Evolutionary conservation across 2,797 vertebrate genomes (phyloP).

Genomic region (Malacoraja senta): DNA sequence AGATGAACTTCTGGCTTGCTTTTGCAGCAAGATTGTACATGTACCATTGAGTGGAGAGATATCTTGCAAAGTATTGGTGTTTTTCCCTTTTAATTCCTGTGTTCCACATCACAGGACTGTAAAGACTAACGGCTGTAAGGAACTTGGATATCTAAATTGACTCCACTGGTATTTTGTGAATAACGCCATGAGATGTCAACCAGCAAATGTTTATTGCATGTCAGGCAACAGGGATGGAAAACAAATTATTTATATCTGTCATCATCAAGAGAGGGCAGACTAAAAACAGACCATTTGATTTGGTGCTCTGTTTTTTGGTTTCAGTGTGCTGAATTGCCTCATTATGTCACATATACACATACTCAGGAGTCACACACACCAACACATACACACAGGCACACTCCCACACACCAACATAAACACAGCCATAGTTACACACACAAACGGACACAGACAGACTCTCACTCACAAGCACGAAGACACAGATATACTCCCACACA

Average conservation of each 20-base stretch:
- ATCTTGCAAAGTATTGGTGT: background rate
- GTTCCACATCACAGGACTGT: background rate
- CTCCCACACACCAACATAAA: too few relatives aligned
- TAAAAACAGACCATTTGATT: background rate
- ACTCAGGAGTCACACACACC: background rate
- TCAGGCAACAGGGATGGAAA: background rate
- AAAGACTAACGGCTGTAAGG: background rate
- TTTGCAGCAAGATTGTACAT: background rate
- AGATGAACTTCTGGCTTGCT: too few relatives aligned
- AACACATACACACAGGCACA: background rate
- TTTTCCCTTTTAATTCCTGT: background rate
- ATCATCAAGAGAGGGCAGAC: too few relatives aligned
- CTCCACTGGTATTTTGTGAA: background rate
- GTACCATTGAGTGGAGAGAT: background rate
- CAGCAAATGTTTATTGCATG: background rate
- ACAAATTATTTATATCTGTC: background rate
- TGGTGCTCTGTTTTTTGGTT: background rate
- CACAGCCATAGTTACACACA: background rate
- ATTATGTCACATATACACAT: background rate
- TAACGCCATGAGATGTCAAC: background rate
- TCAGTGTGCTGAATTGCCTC: too few relatives aligned
- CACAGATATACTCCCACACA: too few relatives aligned
- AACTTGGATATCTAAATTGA: background rate
- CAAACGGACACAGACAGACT: background rate
- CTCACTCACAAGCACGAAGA: too few relatives aligned